Percentiles rank a stretch among this genome's conserved stretches.
phyloP scores from a whole-genome alignment of 2,113 vertebrate species.

The Chiloscyllium plagiosum region DNA sequence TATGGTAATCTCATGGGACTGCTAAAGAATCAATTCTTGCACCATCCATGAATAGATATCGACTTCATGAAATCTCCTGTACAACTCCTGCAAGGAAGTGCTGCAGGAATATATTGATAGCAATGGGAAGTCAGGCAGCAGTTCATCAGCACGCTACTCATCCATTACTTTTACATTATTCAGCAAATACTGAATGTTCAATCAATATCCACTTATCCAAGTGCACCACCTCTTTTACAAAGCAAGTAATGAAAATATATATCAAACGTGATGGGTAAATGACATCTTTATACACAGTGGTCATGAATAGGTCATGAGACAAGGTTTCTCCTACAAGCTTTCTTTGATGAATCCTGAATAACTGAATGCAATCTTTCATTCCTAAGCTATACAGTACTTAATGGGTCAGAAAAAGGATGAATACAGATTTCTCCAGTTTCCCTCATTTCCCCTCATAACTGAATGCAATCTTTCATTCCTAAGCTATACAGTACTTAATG shows the following conservation, averaged over 20 bases:
- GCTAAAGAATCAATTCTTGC: neutral
- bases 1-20: neutral
- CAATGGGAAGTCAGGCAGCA: neutral
- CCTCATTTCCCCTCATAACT: too few relatives aligned
- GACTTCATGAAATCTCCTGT: neutral
- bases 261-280: neutral
- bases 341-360: neutral
- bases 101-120: neutral
- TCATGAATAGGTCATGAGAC: neutral
- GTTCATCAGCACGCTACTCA: neutral
- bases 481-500: neutral
- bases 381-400: neutral
- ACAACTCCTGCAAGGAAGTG: neutral
- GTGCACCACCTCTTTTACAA: neutral
- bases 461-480: neutral
- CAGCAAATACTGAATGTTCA: neutral
- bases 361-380: neutral
- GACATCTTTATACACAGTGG: neutral
- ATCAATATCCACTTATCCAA: neutral
- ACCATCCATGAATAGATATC: neutral
- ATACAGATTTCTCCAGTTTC: too few relatives aligned
- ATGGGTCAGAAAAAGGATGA: too few relatives aligned
- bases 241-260: neutral
- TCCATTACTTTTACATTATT: conserved; percentile 8
- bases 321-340: neutral